Percentiles rank a stretch among this genome's conserved stretches.
phyloP scores from a whole-genome alignment of 2,113 vertebrate species.

The Litocranius walleri region DNA sequence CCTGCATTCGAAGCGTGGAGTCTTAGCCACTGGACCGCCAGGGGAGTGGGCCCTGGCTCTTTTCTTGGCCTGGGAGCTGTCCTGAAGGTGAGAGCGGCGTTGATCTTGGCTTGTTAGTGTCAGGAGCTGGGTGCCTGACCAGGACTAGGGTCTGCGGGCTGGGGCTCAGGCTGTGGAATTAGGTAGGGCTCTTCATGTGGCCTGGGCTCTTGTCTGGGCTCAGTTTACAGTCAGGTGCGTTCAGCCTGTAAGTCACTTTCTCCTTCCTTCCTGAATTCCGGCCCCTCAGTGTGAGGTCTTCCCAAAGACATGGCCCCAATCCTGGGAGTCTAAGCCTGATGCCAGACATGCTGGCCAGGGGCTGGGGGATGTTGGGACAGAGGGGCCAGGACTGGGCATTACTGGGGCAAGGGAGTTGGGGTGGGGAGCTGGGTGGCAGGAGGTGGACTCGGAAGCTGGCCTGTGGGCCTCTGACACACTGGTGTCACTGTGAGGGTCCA shows the following conservation, averaged over 20 bases:
- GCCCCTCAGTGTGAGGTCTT: background rate
- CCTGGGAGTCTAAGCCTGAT: background rate
- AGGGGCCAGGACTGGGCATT: background rate
- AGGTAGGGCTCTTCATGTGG: fast-evolving
- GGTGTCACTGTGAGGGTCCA: fast-evolving
- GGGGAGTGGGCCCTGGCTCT: background rate
- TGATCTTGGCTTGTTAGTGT: background rate
- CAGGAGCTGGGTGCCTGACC: background rate
- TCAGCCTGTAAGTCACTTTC: background rate
- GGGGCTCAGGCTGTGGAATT: background rate
- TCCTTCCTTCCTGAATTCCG: background rate
- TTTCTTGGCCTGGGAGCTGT: background rate
- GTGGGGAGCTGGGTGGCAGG: fast-evolving
- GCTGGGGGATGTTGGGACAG: background rate
- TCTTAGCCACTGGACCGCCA: background rate
- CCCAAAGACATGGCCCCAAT: fast-evolving
- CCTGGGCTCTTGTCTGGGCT: background rate
- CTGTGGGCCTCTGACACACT: background rate
- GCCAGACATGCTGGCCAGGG: background rate
- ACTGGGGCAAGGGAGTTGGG: background rate
- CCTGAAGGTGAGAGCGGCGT: background rate
- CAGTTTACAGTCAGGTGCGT: background rate
- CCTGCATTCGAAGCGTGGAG: background rate
- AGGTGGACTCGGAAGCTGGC: background rate
- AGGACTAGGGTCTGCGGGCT: background rate